Percentiles rank a stretch among this genome's conserved stretches.
Evolutionary conservation across 2,888 invertebrate genomes (phyloP).

Genomic region (Nomada fucata): DNA sequence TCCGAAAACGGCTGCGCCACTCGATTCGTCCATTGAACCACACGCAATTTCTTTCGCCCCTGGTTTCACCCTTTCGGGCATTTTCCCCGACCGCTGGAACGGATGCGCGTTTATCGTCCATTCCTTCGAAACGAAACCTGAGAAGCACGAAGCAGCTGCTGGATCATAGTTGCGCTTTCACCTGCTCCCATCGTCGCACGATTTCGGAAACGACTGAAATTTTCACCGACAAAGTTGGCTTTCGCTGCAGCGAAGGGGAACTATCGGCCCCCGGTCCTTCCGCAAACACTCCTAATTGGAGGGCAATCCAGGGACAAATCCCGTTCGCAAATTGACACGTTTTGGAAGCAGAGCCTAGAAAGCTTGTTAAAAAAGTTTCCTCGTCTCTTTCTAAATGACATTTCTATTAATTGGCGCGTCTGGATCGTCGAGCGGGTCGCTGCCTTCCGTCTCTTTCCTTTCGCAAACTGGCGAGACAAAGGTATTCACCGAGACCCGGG

Average conservation of each 20-base stretch:
- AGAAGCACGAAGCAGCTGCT: too few relatives aligned
- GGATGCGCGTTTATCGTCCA: too few relatives aligned
- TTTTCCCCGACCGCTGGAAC: not conserved
- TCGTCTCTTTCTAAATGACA: not conserved
- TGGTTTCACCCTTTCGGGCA: not conserved
- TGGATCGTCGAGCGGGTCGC: not conserved
- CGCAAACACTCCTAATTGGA: slow-evolving; percentile 26
- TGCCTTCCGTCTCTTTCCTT: too few relatives aligned
- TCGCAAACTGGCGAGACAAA: too few relatives aligned
- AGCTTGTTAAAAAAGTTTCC: too few relatives aligned
- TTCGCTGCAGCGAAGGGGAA: not conserved
- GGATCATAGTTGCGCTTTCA: not conserved
- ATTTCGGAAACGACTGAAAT: too few relatives aligned
- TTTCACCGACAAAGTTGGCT: not conserved
- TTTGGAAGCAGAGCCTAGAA: too few relatives aligned
- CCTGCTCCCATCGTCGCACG: too few relatives aligned
- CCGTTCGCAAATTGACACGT: not conserved
- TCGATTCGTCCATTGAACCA: slow-evolving; percentile 42
- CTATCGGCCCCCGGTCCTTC: not conserved
- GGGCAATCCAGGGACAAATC: slow-evolving; percentile 1
- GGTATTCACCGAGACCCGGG: too few relatives aligned
- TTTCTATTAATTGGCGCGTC: not conserved
- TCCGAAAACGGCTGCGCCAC: slow-evolving; percentile 47
- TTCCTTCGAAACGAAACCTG: too few relatives aligned
- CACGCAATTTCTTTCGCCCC: not conserved